Evolutionary conservation across 1,140 invertebrate species (phyloP).

Genomic region (Drosophila nigromelanica): DNA sequence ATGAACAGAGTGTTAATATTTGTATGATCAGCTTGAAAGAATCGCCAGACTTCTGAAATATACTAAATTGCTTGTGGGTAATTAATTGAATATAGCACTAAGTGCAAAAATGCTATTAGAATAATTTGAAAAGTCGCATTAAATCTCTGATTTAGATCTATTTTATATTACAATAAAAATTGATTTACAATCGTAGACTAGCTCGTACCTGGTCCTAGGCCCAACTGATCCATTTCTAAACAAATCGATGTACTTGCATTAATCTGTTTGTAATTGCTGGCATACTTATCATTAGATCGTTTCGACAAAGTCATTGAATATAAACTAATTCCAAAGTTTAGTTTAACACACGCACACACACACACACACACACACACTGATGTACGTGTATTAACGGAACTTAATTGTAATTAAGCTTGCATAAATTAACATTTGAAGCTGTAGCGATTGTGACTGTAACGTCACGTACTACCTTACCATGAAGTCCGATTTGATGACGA

Average conservation of each 20-base stretch:
- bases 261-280: conserved; percentile 43
- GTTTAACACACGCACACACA: conserved; percentile 17
- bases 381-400: conserved; percentile 55
- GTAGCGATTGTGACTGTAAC: conserved; percentile 52
- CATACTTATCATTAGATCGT: conserved; percentile 35
- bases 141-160: not conserved
- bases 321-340: conserved; percentile 56
- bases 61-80: not conserved
- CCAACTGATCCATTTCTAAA: conserved; percentile 33
- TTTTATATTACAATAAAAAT: conserved; percentile 1
- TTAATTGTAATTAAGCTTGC: conserved; percentile 71
- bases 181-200: conserved; percentile 7
- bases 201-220: conserved; percentile 1
- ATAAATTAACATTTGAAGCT: conserved; percentile 72
- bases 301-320: conserved; percentile 56
- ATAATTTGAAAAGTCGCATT: conserved; percentile 7
- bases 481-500: conserved; percentile 49
- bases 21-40: no score
- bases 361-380: not conserved
- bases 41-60: no score
- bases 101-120: not conserved
- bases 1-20: no score
- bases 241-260: conserved; percentile 36
- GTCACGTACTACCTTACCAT: conserved; percentile 75
- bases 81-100: not conserved